These are phyloP conservation scores for Lepidurus apus DNA, from an alignment of 1,140 invertebrate genomes.

Conservation along the genomic window DNA sequence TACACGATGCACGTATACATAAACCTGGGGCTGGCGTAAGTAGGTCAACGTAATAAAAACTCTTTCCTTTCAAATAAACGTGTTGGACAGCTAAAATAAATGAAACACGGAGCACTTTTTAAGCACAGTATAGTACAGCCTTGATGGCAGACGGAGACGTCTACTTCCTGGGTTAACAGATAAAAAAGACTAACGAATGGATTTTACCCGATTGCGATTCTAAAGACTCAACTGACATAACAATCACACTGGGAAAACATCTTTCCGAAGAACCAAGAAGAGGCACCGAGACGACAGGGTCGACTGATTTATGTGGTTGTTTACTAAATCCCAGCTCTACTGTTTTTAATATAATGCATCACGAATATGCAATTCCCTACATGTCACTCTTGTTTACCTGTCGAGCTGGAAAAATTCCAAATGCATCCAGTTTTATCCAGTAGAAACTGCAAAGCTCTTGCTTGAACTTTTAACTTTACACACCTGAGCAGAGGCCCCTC, in stretches of 20 bases:
- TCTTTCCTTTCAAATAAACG: not conserved
- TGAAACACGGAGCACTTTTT: too few species aligned
- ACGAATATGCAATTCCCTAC: not conserved
- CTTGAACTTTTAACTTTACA: not conserved
- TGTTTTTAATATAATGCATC: not conserved
- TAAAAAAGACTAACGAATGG: too few species aligned
- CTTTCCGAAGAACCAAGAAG: too few species aligned
- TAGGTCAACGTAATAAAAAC: not conserved
- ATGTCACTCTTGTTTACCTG: constrained; percentile 9
- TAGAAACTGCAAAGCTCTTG: not conserved
- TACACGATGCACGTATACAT: not conserved
- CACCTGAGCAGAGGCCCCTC: not conserved
- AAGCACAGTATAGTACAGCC: too few species aligned
- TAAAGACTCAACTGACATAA: too few species aligned
- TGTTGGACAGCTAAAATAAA: too few species aligned
- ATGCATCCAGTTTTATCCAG: constrained; percentile 10
- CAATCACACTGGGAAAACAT: too few species aligned
- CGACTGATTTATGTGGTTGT: not conserved
- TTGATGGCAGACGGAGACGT: too few species aligned
- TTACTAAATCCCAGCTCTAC: not conserved
- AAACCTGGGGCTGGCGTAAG: not conserved
- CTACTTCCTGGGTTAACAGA: too few species aligned
- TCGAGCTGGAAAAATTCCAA: constrained; percentile 1
- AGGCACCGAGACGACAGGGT: not conserved
- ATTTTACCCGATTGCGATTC: too few species aligned